Evolutionary conservation across 2,113 vertebrate genomes (phyloP), one percentile per base, ranked within the genome.

Genomic region (Solenodon paradoxus): DNA sequence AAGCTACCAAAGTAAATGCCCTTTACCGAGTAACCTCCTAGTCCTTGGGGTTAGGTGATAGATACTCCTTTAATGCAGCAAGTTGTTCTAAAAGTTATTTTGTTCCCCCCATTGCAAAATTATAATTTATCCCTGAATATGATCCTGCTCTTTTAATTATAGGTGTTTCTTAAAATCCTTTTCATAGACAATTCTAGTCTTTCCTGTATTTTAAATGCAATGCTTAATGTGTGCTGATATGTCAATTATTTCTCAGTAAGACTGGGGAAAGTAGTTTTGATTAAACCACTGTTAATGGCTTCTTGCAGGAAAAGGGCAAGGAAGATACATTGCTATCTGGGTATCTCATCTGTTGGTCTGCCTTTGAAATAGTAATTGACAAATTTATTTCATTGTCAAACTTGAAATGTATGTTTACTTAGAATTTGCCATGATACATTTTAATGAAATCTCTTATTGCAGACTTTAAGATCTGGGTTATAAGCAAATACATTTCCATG

Each of bases 311-410:
- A 92, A 89, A 78, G 51, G 26, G 5, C 61, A 49, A 9, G 51
- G 53, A 75, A 57, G 38, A 40, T 80, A 22, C 38, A 40, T 59
- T 90, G 38, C 49, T 92, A 6, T 79, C n/a, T 80, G 85, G 38
- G 28, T 88, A 15, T 63, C 53, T 92, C 72, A 80, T 78, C 49
- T 53, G 9, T 77, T 90, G 47, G 17, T 64, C 55, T 79, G 49
- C 17, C 86, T 96, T 88, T 61, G 32, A 88, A n/a, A 59, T 35
- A 78, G 35, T 11, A 72, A 3, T 81, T 81, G 7, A 84, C 38
- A 96, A 92, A 17, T 81, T 94, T 89, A 69, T 66, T 83, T 94
- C 47, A 72, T 83, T 88, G 10, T 93, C 28, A 90, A 55, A 90
- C 40, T 90, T 79, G 66, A 79, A 78, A 89, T 74, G 61, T 95